Evolutionary conservation across 1,140 invertebrate species (phyloP), one percentile per base, ranked within the genome.

Genomic region (Papilio machaon): DNA sequence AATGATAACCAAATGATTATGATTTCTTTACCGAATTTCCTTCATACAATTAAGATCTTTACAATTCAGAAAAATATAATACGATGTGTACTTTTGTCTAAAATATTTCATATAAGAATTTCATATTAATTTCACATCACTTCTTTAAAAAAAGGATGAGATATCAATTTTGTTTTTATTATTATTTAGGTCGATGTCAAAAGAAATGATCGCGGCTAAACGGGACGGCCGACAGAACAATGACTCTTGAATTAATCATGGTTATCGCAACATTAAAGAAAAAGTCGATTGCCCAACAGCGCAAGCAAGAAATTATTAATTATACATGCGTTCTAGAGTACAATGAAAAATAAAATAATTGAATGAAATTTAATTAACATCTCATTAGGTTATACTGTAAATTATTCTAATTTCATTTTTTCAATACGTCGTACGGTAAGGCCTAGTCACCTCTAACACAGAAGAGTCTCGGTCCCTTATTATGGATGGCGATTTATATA

Each of bases 221-320:
- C 23, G 77, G 77, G 38, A 47, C 77, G 38, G 10, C 38, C 35
- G 77, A 79, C 77, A 79, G 77, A 79, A 79, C 77, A 79, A 79
- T 79, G 77, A 79, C 60, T 79, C 77, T 79, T 79, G 77, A 79
- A 79, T 79, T 79, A 79, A 79, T 79, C 77, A 79, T 79, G 54
- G 58, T 79, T 67, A 79, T 79, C 58, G 38, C 38, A 52, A 67
- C 54, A 64, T 77, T 76, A 43, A 78, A 75, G 73, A 75, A 79
- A 67, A 79, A 60, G 10, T 38, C 58, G 58, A 79, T 79, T 79
- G 43, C 77, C 67, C 77, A 79, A 79, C 54, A 58, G 75, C 35
- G 43, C 77, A 23, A 67, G 58, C 58, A 38, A 79, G 54, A 79
- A 79, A 79, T 67, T 79, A 79, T 79, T 67, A 58, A 79, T 79